Evolutionary conservation across 1,140 invertebrate genomes (phyloP).

Genomic region (Magallana angulata): DNA sequence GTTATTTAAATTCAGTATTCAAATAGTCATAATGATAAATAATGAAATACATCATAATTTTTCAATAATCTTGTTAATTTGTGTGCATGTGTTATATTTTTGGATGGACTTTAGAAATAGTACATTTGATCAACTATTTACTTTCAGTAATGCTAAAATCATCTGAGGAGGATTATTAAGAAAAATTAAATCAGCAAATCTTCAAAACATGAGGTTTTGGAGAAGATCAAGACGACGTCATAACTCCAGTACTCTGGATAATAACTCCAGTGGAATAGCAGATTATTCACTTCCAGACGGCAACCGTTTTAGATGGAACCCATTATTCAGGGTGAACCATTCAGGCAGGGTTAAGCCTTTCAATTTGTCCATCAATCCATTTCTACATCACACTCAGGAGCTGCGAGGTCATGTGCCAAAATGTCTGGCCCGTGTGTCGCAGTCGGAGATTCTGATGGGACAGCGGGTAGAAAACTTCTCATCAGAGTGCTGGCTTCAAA

Average conservation of each 20-base stretch:
- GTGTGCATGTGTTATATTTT: no score
- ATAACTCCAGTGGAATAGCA: not conserved
- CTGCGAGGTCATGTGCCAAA: conserved; percentile 53
- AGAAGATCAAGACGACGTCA: conserved; percentile 26
- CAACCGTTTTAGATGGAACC: not conserved
- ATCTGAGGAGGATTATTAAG: not conserved
- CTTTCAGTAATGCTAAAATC: not conserved
- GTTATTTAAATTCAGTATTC: no score
- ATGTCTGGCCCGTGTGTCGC: conserved; percentile 55
- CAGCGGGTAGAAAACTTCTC: conserved; percentile 62
- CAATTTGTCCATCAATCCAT: not conserved
- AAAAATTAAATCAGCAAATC: not conserved
- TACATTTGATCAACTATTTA: not conserved
- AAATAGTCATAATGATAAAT: no score
- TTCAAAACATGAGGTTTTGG: conserved; percentile 7
- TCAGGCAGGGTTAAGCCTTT: not conserved
- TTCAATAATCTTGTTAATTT: no score
- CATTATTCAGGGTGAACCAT: not conserved
- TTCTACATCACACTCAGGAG: not conserved
- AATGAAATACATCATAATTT: no score
- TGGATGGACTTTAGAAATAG: no score
- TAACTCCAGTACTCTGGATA: not conserved
- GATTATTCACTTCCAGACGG: not conserved
- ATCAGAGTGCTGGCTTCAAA: conserved; percentile 62
- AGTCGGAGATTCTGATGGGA: conserved; percentile 57